phyloP scores from a whole-genome alignment of 23 tunicate genomes.

The Corella eumyota region DNA sequence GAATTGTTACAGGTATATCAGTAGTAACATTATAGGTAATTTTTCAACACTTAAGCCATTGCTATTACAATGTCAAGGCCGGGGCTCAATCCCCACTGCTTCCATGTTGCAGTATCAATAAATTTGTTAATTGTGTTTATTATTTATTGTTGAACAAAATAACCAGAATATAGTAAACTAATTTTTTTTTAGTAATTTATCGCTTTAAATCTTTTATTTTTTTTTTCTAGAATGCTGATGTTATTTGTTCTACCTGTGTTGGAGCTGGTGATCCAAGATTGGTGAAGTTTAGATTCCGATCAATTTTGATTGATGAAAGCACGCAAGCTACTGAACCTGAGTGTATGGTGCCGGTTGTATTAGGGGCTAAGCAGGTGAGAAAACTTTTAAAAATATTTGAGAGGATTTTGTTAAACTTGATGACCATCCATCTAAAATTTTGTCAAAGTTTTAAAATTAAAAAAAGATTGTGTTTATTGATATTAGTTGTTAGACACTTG shows the following conservation, averaged over 20 bases:
- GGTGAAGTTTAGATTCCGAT: constrained; percentile 88
- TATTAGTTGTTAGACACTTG: neutral
- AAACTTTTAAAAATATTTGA: neutral
- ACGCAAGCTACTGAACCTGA: constrained; percentile 99
- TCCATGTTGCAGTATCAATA: no score
- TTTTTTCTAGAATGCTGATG: constrained; percentile 97
- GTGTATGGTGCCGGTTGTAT: constrained; percentile 96
- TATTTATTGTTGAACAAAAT: no score
- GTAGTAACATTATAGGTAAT: no score
- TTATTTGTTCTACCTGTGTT: constrained; percentile 96
- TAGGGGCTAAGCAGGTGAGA: constrained; percentile 93
- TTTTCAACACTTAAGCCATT: neutral
- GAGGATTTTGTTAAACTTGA: no score
- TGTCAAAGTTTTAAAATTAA: neutral
- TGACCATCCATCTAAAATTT: no score
- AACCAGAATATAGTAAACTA: no score
- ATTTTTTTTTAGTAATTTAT: no score
- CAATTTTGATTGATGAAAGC: constrained; percentile 90
- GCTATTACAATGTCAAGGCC: no score
- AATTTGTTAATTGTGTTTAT: no score
- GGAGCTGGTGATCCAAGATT: constrained; percentile 98
- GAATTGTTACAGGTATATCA: constrained; percentile 64
- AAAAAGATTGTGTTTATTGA: neutral
- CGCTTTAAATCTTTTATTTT: no score
- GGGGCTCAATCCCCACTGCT: no score